phyloP scores from a whole-genome alignment of 2,113 vertebrate genomes.

The Proteles cristata region DNA sequence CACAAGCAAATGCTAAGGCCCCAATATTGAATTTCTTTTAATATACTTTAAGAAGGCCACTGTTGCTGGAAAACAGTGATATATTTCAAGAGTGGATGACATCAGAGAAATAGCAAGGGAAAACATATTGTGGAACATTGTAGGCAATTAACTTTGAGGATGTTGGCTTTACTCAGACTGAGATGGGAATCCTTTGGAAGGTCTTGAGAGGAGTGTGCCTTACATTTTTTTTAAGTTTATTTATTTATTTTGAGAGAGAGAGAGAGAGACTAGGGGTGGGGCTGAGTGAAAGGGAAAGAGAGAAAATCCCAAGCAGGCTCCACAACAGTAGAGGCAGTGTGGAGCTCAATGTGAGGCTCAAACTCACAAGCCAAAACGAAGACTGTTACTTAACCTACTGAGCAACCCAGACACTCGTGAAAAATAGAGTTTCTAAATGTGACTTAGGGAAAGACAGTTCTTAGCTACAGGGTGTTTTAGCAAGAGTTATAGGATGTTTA shows the following conservation, averaged over 20 bases:
- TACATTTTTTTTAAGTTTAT: not conserved
- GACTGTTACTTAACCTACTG: not conserved
- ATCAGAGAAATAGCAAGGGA: not conserved
- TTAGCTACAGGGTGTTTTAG: not conserved
- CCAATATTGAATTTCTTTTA: not conserved
- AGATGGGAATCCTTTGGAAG: not conserved
- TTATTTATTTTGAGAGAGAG: not conserved
- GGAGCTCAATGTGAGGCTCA: too few relatives aligned
- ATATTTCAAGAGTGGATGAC: not conserved
- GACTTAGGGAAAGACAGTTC: not conserved
- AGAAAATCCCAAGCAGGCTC: not conserved
- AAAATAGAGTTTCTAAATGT: not conserved
- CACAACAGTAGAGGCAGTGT: too few relatives aligned
- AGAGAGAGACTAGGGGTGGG: not conserved
- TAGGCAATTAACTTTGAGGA: not conserved
- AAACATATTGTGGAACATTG: rapidly evolving
- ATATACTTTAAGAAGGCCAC: not conserved
- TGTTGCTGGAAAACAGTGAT: not conserved
- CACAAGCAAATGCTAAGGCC: not conserved
- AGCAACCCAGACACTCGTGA: not conserved
- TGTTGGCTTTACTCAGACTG: not conserved
- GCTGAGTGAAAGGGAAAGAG: not conserved
- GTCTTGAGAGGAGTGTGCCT: not conserved
- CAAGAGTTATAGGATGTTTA: not conserved
- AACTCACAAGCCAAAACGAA: too few relatives aligned